Conservation (phyloP, 1,140 invertebrate genomes). For the Calephelis nemesis region DNA sequence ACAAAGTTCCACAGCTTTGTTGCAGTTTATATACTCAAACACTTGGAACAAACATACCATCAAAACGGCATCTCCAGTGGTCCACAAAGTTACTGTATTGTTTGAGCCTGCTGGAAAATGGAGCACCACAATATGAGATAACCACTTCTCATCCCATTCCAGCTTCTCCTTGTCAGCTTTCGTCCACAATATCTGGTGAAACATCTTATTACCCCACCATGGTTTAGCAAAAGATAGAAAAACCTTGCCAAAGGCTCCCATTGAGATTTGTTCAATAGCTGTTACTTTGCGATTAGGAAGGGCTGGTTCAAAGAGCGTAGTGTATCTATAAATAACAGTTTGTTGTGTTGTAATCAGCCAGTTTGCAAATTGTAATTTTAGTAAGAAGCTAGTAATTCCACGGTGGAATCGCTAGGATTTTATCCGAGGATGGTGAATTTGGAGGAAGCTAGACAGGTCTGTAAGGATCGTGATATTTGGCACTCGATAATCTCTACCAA, state of each 20-base stretch:
- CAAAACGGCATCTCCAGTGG: constrained; percentile 12
- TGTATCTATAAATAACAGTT: constrained; percentile 37
- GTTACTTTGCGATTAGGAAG: constrained; percentile 40
- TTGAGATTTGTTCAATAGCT: constrained; percentile 42
- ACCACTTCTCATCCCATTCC: constrained; percentile 18
- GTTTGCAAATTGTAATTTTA: too few species aligned
- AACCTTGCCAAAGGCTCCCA: constrained; percentile 47
- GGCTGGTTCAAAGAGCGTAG: constrained; percentile 55
- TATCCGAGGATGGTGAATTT: too few species aligned
- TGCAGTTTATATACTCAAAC: too few species aligned
- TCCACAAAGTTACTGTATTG: constrained; percentile 34
- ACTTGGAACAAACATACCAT: too few species aligned
- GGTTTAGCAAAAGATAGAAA: constrained; percentile 35
- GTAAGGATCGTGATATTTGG: too few species aligned
- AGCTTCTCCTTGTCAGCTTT: constrained; percentile 30
- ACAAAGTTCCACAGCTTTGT: too few species aligned
- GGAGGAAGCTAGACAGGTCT: too few species aligned
- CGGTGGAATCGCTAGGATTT: too few species aligned
- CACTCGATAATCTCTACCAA: too few species aligned
- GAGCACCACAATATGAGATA: background rate
- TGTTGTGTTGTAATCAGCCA: too few species aligned
- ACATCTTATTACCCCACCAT: constrained; percentile 29
- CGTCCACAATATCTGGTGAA: constrained; percentile 35
- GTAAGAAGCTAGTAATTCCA: too few species aligned
- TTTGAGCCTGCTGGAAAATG: constrained; percentile 29